These are phyloP conservation scores for Lathamus discolor DNA, from an alignment of 2,113 vertebrate species.

Conservation along the genomic window DNA sequence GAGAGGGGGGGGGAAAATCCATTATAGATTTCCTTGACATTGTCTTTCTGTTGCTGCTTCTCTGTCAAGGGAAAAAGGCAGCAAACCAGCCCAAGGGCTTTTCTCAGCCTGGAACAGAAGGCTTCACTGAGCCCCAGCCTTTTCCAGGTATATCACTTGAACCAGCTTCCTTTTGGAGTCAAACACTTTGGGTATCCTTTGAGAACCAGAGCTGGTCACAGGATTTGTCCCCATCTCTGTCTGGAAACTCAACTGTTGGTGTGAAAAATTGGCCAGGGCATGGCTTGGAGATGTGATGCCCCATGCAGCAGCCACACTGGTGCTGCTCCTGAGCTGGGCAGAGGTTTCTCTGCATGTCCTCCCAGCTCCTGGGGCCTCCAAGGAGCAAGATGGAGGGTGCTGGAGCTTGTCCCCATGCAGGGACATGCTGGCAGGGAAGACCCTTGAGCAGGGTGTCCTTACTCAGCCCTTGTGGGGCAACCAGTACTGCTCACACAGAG, in stretches of 20 bases:
- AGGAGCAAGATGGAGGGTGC: background rate
- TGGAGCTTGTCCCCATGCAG: background rate
- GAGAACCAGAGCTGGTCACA: background rate
- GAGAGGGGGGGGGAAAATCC: too few species aligned
- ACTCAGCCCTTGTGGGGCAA: rapidly evolving
- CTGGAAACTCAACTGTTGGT: background rate
- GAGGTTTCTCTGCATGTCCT: background rate
- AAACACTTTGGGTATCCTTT: background rate
- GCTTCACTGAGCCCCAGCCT: background rate
- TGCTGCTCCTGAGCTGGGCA: background rate
- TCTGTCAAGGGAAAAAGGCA: background rate
- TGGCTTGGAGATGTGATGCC: rapidly evolving
- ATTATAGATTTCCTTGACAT: background rate
- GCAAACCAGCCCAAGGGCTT: background rate
- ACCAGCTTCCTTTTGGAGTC: background rate
- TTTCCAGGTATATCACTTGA: background rate
- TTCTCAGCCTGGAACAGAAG: background rate
- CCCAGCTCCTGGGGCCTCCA: background rate
- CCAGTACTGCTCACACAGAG: background rate
- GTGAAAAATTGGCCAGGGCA: background rate
- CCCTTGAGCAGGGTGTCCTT: rapidly evolving
- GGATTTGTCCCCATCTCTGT: background rate
- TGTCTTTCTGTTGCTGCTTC: background rate
- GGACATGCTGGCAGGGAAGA: background rate
- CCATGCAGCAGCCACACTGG: rapidly evolving